phyloP scores from a whole-genome alignment of 2,797 vertebrate genomes.

The Discoglossus pictus region DNA sequence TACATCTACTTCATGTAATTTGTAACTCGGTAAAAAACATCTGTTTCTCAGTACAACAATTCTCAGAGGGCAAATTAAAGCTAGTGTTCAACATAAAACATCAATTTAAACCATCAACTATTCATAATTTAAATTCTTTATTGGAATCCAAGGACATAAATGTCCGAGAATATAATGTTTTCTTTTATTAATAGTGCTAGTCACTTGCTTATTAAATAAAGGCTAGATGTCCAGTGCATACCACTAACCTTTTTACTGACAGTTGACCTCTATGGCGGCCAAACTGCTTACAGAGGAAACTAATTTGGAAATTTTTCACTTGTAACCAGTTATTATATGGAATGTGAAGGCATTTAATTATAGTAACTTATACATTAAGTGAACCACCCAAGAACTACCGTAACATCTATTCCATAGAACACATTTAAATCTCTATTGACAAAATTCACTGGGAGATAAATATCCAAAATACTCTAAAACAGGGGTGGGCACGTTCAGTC shows the following conservation, averaged over 20 bases:
- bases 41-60: slow-evolving; percentile 86
- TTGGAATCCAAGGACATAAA: slow-evolving; percentile 85
- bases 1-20: slow-evolving; percentile 77
- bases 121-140: slow-evolving; percentile 88
- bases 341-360: too few relatives aligned
- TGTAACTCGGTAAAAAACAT: slow-evolving; percentile 86
- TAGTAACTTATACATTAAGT: too few relatives aligned
- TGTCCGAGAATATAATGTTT: slow-evolving; percentile 81
- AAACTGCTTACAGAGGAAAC: slow-evolving; percentile 1
- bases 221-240: slow-evolving; percentile 79
- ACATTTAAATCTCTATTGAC: too few relatives aligned
- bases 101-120: slow-evolving; percentile 90
- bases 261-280: slow-evolving; percentile 66
- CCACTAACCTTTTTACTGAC: slow-evolving; percentile 76
- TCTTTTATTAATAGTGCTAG: slow-evolving; percentile 85
- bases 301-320: too few relatives aligned
- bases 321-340: too few relatives aligned
- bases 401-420: too few relatives aligned
- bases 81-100: slow-evolving; percentile 87
- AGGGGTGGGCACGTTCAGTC: too few relatives aligned
- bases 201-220: slow-evolving; percentile 85
- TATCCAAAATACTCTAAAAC: too few relatives aligned
- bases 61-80: slow-evolving; percentile 86
- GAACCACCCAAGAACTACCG: too few relatives aligned
- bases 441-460: too few relatives aligned